Percentiles rank a stretch among this genome's conserved stretches.
Evolutionary conservation across 2,888 invertebrate species (phyloP).

Genomic region (Callosobruchus maculatus): DNA sequence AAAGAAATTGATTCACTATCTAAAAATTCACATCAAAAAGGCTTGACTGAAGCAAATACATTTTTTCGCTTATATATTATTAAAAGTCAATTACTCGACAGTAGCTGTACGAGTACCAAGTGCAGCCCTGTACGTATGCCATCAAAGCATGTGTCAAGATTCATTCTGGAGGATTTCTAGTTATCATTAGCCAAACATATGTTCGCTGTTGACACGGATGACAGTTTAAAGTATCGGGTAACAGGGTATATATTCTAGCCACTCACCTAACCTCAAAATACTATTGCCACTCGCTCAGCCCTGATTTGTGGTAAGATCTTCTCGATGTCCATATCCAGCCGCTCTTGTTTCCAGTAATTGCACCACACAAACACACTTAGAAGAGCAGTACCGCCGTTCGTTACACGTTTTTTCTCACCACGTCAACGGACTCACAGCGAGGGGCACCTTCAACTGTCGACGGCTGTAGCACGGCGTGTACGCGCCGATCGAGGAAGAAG

Average conservation of each 20-base stretch:
- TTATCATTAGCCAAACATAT: too few species aligned
- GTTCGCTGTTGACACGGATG: too few species aligned
- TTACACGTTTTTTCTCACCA: conserved; percentile 1
- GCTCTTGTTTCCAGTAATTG: background rate
- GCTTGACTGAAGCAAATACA: too few species aligned
- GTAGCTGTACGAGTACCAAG: too few species aligned
- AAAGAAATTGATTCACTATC: too few species aligned
- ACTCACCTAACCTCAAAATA: background rate
- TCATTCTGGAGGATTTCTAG: too few species aligned
- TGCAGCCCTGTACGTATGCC: too few species aligned
- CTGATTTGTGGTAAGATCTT: background rate
- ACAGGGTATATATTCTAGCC: background rate
- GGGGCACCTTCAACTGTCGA: background rate
- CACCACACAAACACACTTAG: background rate
- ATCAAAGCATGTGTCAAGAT: too few species aligned
- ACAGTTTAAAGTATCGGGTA: too few species aligned
- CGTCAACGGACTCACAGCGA: background rate
- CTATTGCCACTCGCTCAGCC: background rate
- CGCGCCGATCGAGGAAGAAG: conserved; percentile 14
- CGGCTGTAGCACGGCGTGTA: conserved; percentile 6
- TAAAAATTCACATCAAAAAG: too few species aligned
- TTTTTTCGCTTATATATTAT: too few species aligned
- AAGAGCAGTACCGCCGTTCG: background rate
- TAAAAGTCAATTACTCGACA: too few species aligned
- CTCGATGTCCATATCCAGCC: background rate